Evolutionary conservation across 1,140 invertebrate species (phyloP).

Genomic region (Ruditapes philippinarum): DNA sequence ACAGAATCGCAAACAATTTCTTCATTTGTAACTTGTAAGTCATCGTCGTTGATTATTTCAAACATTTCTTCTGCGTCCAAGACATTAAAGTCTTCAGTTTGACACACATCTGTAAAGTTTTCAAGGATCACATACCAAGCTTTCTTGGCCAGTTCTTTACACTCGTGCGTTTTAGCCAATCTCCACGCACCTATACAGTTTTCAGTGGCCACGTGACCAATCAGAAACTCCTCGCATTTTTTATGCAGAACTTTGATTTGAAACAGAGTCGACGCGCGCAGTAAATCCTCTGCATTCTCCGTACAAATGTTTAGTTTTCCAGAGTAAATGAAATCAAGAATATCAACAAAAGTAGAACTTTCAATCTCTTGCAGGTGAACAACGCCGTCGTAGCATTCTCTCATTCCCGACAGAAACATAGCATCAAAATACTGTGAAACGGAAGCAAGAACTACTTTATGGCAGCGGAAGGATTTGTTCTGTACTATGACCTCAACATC

Average conservation of each 20-base stretch:
- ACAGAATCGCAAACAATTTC: conserved; percentile 81
- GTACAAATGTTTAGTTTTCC: conserved; percentile 75
- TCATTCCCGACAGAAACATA: conserved; percentile 78
- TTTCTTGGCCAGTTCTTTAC: conserved; percentile 71
- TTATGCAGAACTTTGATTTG: conserved; percentile 76
- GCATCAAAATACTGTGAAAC: conserved; percentile 77
- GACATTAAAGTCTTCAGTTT: conserved; percentile 74
- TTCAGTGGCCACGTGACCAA: conserved; percentile 71
- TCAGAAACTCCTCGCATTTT: conserved; percentile 78
- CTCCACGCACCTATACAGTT: conserved; percentile 80
- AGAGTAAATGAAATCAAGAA: conserved; percentile 79
- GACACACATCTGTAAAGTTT: conserved; percentile 74
- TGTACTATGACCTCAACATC: conserved; percentile 73
- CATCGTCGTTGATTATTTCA: conserved; percentile 77
- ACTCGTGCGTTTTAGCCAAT: conserved; percentile 75
- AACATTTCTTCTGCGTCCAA: conserved; percentile 76
- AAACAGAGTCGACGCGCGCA: conserved; percentile 76
- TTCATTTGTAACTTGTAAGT: conserved; percentile 77
- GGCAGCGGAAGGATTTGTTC: conserved; percentile 74
- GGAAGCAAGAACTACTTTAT: conserved; percentile 72
- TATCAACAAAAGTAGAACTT: conserved; percentile 76
- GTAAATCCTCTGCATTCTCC: conserved; percentile 78
- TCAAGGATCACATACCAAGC: conserved; percentile 76
- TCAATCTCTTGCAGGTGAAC: conserved; percentile 76
- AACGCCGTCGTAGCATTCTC: conserved; percentile 75